These are phyloP conservation scores for Cantharis rufa DNA, from an alignment of 2,888 invertebrate genomes.

Conservation along the genomic window DNA sequence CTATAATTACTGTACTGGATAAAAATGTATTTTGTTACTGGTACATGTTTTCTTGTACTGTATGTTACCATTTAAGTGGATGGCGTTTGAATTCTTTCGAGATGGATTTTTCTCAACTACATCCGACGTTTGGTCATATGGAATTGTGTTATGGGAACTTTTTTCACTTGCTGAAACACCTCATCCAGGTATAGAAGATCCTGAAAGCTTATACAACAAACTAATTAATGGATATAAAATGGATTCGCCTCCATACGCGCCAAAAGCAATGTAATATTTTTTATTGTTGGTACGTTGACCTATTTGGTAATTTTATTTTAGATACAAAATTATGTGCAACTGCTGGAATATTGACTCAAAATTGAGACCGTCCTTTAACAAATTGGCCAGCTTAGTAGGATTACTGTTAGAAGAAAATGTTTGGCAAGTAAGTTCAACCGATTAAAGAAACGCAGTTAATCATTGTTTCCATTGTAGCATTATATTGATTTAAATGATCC, in stretches of 20 bases:
- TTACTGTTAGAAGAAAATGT: background rate
- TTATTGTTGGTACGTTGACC: too few species aligned
- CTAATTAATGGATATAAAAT: conserved; percentile 86
- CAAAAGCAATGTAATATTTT: conserved; percentile 70
- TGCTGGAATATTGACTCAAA: background rate
- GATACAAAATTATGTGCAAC: conserved; percentile 37
- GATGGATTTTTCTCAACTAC: conserved; percentile 92
- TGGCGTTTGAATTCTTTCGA: conserved; percentile 90
- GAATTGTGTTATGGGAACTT: conserved; percentile 88
- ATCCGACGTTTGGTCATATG: conserved; percentile 94
- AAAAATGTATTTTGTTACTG: too few species aligned
- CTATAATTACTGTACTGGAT: background rate
- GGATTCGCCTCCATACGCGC: conserved; percentile 83
- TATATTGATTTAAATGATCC: background rate
- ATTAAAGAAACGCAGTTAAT: background rate
- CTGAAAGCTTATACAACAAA: conserved; percentile 71
- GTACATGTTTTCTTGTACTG: conserved; percentile 58
- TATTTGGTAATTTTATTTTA: conserved; percentile 36
- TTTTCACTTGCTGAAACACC: conserved; percentile 86
- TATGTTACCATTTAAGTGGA: conserved; percentile 93
- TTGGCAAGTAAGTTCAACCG: background rate
- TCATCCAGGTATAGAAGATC: conserved; percentile 80
- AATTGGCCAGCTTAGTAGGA: background rate
- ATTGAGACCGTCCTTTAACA: background rate
- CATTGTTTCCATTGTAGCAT: background rate